Conservation (phyloP, 2,888 invertebrate genomes). For the Lasioglossum figueresi region DNA sequence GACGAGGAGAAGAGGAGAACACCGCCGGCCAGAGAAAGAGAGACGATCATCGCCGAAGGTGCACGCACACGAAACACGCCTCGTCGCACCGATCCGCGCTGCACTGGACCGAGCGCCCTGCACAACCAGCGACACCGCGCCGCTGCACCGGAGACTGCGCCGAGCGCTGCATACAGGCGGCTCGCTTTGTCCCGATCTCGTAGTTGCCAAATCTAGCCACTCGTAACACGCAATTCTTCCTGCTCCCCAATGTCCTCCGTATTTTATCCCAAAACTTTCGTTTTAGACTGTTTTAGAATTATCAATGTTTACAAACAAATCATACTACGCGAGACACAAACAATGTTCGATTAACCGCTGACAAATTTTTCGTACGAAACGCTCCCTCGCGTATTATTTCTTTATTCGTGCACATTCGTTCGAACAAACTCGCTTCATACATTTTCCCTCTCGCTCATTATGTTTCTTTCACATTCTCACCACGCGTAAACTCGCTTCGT, state of each 20-base stretch:
- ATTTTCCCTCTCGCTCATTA: no score
- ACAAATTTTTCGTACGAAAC: no score
- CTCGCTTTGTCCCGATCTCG: slow-evolving; percentile 25
- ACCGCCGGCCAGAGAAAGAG: slow-evolving; percentile 57
- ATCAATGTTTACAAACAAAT: no score
- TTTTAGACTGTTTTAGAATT: no score
- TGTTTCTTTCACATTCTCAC: no score
- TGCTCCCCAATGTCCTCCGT: background rate
- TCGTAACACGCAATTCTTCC: background rate
- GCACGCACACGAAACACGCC: slow-evolving; percentile 67
- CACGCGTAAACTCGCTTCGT: no score
- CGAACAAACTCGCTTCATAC: no score
- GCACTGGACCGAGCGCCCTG: slow-evolving; percentile 37
- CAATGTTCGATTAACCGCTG: no score
- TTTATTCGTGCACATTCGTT: no score
- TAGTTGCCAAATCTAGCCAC: background rate
- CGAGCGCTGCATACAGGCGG: slow-evolving; percentile 19
- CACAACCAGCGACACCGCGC: slow-evolving; percentile 30
- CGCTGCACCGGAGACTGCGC: slow-evolving; percentile 20
- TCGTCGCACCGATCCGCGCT: slow-evolving; percentile 12
- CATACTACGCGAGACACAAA: no score
- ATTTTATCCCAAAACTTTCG: no score
- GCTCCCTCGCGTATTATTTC: no score
- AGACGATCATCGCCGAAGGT: slow-evolving; percentile 59
- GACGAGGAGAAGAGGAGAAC: slow-evolving; percentile 64